Evolutionary conservation across 2,113 vertebrate genomes (phyloP), one percentile per base, ranked within the genome.

Genomic region (Tor tambroides): DNA sequence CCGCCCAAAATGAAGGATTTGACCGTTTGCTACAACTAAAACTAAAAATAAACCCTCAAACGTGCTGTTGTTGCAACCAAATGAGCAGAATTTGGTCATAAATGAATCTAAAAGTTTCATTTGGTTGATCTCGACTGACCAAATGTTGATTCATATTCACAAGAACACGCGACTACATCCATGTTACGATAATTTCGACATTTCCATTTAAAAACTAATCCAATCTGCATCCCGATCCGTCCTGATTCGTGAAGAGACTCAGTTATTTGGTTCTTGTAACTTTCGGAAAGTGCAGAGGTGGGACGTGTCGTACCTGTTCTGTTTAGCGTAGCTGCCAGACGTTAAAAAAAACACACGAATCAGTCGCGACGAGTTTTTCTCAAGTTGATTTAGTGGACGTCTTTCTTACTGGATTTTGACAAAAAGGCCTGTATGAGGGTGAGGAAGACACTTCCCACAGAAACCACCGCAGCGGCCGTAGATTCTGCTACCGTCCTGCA

Each of bases 391-490:
- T 38, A 35, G 30, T 51, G 38, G 61, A 32, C n/a, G 8, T n/a
- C 21, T 77, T 10, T 89, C 63, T 96, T 92, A 97, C 69, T 95
- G 92, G 78, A 97, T 93, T 94, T 97, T 95, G 90, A 99, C 91
- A 2, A 96, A 95, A 51, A 99, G 96, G 87, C 97, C 96, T 46
- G 91, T 93, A 89, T 95, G 88, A 88, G 93, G 90, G 87, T 96
- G 96, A 82, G 98, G 97, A 94, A 97, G 88, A 94, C 98, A 99
- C 92, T 98, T 98, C 84, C 98, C 98, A 93, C 98, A 99, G 93
- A 97, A 98, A 28, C 98, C 98, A 86, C 98, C 98, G 87, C 98
- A 99, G 93, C 96, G 96, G 77, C 97, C 98, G 11, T 97, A 97
- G 90, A 99, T 95, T 94, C 97, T 97, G 88, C 95, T 96, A 87